Conservation (phyloP, 1,140 invertebrate genomes). For the Ruditapes philippinarum region DNA sequence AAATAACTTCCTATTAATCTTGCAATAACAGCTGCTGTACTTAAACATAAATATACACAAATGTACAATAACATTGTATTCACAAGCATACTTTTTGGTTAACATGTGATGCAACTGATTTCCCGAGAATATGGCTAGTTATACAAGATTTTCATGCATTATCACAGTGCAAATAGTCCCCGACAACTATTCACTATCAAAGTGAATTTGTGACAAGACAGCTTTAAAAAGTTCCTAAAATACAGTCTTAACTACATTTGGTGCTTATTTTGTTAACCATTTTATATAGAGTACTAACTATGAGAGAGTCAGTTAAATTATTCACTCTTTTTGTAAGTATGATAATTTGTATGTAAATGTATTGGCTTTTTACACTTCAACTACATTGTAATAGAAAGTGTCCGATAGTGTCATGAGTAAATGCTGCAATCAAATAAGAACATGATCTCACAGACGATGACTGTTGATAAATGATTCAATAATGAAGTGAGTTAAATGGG, state of each 20-base stretch:
- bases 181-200: background rate
- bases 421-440: background rate
- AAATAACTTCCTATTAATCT: background rate
- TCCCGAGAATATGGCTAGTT: background rate
- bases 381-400: too few species aligned
- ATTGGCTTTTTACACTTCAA: too few species aligned
- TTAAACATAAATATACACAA: conserved; percentile 37
- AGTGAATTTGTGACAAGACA: too few species aligned
- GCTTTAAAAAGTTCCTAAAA: too few species aligned
- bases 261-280: too few species aligned
- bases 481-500: background rate
- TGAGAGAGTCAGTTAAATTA: too few species aligned
- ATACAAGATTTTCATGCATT: background rate
- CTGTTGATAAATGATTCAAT: background rate
- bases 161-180: conserved; percentile 6
- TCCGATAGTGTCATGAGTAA: background rate
- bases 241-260: too few species aligned
- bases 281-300: too few species aligned
- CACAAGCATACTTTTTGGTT: conserved; percentile 22
- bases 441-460: background rate
- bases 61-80: background rate
- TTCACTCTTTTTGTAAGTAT: too few species aligned
- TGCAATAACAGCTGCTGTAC: background rate
- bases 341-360: too few species aligned
- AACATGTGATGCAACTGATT: background rate